A percentile compares a stretch with the other conserved stretches of the same genome.
phyloP scores from a whole-genome alignment of 2,797 vertebrate genomes.

The Tolypeutes matacus region DNA sequence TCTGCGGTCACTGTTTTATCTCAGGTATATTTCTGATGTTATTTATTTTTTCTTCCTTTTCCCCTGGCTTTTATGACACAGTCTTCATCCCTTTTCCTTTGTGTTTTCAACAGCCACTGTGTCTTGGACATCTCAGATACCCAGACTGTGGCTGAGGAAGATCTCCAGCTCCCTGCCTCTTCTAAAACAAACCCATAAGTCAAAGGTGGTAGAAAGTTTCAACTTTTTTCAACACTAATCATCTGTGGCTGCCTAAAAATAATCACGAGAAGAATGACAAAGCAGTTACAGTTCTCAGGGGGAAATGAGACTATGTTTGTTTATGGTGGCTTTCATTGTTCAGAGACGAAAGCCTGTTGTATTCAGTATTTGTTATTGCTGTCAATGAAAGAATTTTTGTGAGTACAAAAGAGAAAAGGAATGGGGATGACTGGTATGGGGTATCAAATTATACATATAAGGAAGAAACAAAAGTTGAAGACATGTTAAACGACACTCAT shows the following conservation, averaged over 20 bases:
- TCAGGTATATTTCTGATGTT: background rate
- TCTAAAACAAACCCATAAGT: background rate
- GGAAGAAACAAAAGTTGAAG: background rate
- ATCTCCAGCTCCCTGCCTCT: background rate
- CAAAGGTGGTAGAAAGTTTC: background rate
- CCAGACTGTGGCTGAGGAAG: background rate
- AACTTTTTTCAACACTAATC: background rate
- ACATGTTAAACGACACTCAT: background rate
- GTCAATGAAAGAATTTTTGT: background rate
- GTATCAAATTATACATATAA: background rate
- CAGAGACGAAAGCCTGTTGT: background rate
- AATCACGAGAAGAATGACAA: background rate
- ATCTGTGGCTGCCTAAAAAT: background rate
- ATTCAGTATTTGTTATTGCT: background rate
- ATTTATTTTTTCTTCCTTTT: constrained; percentile 30
- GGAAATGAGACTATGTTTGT: background rate
- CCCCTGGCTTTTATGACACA: background rate
- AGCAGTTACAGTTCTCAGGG: background rate
- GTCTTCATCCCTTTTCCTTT: background rate
- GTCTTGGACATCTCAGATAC: background rate
- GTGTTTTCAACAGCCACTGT: background rate
- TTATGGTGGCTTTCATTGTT: background rate
- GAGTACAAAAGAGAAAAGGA: background rate
- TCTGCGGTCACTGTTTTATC: background rate
- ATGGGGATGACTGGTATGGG: background rate